A percentile compares a stretch with the other conserved stretches of the same genome.
phyloP scores from a whole-genome alignment of 2,888 invertebrate genomes.

The Apodemia hepburni region DNA sequence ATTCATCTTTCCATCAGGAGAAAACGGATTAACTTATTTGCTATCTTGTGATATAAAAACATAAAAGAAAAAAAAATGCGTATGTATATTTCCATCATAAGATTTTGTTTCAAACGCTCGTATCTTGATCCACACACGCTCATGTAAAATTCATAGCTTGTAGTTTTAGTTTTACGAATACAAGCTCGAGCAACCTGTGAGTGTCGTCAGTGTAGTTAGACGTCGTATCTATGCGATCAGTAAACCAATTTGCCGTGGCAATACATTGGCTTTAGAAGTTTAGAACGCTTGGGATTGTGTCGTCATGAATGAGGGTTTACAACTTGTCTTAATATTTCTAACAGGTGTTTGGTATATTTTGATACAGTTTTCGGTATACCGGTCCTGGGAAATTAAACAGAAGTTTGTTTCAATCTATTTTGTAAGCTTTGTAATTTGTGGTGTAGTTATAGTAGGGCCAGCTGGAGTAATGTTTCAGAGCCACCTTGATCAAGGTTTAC shows the following conservation, averaged over 20 bases:
- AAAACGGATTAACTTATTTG: too few species aligned
- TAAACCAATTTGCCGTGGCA: constrained; percentile 37
- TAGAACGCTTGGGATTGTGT: constrained; percentile 14
- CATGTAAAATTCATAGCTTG: constrained; percentile 54
- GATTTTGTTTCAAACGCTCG: too few species aligned
- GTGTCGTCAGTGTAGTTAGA: constrained; percentile 25
- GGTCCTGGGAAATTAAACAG: neutral
- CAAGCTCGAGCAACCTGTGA: constrained; percentile 48
- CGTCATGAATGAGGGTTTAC: constrained; percentile 17
- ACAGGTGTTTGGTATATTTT: constrained; percentile 17
- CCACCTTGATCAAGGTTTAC: too few species aligned
- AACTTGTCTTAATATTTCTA: constrained; percentile 21
- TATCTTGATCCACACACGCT: constrained; percentile 29
- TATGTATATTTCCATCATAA: too few species aligned
- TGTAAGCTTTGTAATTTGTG: too few species aligned
- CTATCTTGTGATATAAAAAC: too few species aligned
- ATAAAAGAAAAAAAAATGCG: too few species aligned
- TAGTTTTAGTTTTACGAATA: constrained; percentile 63
- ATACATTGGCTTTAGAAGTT: constrained; percentile 18
- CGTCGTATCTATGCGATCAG: constrained; percentile 33
- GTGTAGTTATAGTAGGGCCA: too few species aligned
- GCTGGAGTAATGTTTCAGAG: too few species aligned
- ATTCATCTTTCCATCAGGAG: too few species aligned
- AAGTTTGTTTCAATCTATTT: too few species aligned
- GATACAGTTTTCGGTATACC: neutral